Base-by-base conservation (phyloP, 2,797 vertebrate species). In the Varecia variegata region DNA sequence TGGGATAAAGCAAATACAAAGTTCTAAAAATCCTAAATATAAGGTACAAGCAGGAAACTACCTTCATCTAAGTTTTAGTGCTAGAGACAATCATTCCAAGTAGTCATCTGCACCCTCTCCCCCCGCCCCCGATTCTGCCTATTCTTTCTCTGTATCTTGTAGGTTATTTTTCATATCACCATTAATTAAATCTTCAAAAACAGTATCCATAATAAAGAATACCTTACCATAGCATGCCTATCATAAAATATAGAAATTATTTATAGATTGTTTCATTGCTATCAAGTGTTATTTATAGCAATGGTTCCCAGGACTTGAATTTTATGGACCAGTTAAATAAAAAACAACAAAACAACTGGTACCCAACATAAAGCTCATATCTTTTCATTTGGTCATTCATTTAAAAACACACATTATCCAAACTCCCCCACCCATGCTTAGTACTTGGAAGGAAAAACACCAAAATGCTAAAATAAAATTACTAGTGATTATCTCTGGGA, bases 391-490 rank as follows among this genome's bases (percentile, higher is more conserved):
- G n/a, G 58, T 80, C 84, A 88, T 90, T 82, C 56, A 88, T 65
- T 88, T 95, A 73, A 97, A 95, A 96, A 88, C 10, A 82, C 8
- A 95, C 25, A 47, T 85, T 81, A 83, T 58, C 11, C 35, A 95
- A 93, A 77, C 73, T 71, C 17, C 35, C 38, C 82, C n/a, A 5
- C 5, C 45, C 20, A 81, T 7, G 90, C n/a, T 73, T n/a, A 89
- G 67, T 30, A 81, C 2, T 77, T 87, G 7, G 32, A 73, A 90
- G 54, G 62, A 92, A 89, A 84, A 95, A 54, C 32, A 92, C 7
- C 65, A 88, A 97, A 94, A 85, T 65, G 23, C 58, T 80, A 97
- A 97, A 43, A 54, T 91, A 81, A 68, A 73, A 88, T 94, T 89
- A 82, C 17, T n/a, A 90, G 14, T 79, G 71, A 82, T 88, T 86